Evolutionary conservation across 2,113 vertebrate genomes (phyloP), one percentile per base, ranked within the genome.

Genomic region (human (Homo sapiens)): DNA sequence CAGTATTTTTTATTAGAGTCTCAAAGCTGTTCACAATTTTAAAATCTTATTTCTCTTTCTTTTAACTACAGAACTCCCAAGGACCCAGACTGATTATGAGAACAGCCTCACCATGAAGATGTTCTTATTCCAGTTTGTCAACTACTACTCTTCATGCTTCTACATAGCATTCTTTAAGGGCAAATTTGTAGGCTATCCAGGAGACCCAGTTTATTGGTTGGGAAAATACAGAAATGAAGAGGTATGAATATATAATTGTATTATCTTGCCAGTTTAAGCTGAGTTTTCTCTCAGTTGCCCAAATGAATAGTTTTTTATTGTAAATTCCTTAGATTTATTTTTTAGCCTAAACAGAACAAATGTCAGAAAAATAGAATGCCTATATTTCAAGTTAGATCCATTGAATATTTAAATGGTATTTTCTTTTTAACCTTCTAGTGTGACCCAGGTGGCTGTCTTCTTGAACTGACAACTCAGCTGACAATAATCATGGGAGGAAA

Each of bases 101-200:
- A 99, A 99, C 98, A 99, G 99, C 97, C 95, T 99, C 82, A 99
- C 99, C 35, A 98, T 99, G 98, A 99, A 99, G 99, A 99, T 99
- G 99, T 99, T 99, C 98, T 98, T 99, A 92, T 99, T 99, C 98
- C 99, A 99, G 93, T 99, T 99, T 76, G 99, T 99, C 98, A 99
- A 99, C 98, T 99, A 99, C 95, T 99, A 99, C 97, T 99, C 99
- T 40, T 99, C 99, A 0, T 99, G 99, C 91, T 99, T 99, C 99
- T 99, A 99, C 97, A 99, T 99, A 84, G 99, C 99, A 5, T 99
- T 99, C 91, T 99, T 99, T 85, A 99, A 99, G 98, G 99, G 99
- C 86, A 99, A 99, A 98, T 99, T 99, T 57, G 99, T 99, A 1
- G 99, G 99, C 45, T 98, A 99, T 90, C 99, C 99, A 18, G 99